Conservation (phyloP, 2,797 vertebrate genomes). For the Tiaroga cobitis region DNA sequence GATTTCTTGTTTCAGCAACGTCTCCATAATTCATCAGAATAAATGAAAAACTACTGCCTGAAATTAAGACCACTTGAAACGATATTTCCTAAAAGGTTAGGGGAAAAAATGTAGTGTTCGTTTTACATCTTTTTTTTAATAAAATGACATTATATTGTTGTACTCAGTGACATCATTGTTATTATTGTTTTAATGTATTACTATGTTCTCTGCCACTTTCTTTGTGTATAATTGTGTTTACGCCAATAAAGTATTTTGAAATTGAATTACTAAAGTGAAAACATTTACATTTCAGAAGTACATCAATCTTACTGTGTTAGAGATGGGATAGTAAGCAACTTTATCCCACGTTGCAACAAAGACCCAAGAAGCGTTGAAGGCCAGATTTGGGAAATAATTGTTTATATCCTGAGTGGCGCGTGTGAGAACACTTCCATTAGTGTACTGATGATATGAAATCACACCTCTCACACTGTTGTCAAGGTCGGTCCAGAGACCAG, state of each 20-base stretch:
- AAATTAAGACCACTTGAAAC: constrained; percentile 21
- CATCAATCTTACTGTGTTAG: too few species aligned
- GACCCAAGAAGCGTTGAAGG: neutral
- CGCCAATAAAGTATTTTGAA: too few species aligned
- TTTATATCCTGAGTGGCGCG: neutral
- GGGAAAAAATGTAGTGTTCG: neutral
- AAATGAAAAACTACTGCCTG: constrained; percentile 14
- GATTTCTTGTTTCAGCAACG: neutral
- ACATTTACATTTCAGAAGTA: too few species aligned
- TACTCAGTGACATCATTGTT: too few species aligned
- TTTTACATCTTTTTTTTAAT: neutral
- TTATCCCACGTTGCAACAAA: neutral
- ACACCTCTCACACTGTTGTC: neutral
- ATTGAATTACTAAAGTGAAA: too few species aligned
- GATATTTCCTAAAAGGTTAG: neutral
- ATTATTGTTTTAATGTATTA: too few species aligned
- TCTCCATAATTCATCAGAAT: constrained; percentile 44
- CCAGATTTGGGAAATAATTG: neutral
- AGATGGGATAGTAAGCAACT: too few species aligned
- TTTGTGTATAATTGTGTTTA: too few species aligned
- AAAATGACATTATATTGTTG: constrained; percentile 57
- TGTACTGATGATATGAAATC: neutral
- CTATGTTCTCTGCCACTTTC: too few species aligned
- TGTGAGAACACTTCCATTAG: neutral
- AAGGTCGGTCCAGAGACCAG: neutral